Base-by-base conservation (phyloP, 2,113 vertebrate species). In the Sinocyclocheilus rhinocerous region DNA sequence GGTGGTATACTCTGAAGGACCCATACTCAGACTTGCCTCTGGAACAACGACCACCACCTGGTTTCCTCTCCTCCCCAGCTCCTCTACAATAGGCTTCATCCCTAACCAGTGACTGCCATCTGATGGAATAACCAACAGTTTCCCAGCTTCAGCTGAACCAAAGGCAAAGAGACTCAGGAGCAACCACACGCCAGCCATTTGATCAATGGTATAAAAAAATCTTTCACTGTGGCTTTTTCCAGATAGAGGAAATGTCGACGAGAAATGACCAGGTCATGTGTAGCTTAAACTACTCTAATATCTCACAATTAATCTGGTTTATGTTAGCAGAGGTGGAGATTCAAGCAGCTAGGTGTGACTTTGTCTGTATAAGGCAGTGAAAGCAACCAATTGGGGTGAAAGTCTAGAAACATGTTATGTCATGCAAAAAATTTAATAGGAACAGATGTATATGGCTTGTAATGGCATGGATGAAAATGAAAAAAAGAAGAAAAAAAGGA, bases 71-170 rank as follows among this genome's bases (percentile, higher is more conserved):
- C 90, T 79, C 0, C 88, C 80, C 7, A 96, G 92, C 15, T 92
- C 90, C 81, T 89, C 84, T 76, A 95, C 81, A 1, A 89, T 70
- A 0, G 76, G 0, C 1, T 29, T 33, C 93, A 95, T 94, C 81
- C 93, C 95, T 12, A 95, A 91, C 95, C 95, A 96, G 84, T 95
- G 95, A 45, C 95, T 96, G 84, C 94, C 95, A 76, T 96, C 95
- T 48, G 89, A 82, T 45, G 95, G 94, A 26, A 95, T 0, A 3
- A 94, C 94, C 87, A 95, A 86, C 39, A 96, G 89, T 86, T 95
- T 95, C 22, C 92, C 92, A 1, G 91, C 78, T 2, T 93, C 73
- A 2, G 86, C 48, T 63, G 89, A 67, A 6, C 77, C 36, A 39
- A 39, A 39, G 36, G 1, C 36, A 39, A 39, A 6, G 36, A 39